Base-by-base conservation (phyloP, 2,797 vertebrate genomes). In the Lateolabrax maculatus region DNA sequence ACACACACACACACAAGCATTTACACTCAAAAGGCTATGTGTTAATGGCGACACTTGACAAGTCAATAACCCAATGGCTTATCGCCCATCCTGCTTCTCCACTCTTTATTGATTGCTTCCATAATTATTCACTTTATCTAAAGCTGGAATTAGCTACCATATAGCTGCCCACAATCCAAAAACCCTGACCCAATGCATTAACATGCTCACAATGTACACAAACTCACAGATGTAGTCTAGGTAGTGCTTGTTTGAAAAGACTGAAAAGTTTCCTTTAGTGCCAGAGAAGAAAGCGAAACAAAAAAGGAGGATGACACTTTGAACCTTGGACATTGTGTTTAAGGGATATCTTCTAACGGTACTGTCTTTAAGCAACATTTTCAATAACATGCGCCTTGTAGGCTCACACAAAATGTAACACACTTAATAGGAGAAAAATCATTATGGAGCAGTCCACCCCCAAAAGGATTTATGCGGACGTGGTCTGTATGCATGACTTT, bases 51-150 rank as follows among this genome's bases (percentile, higher is more conserved):
- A 93, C 90, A 94, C 90, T 90, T 94, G 93, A 95, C 90, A 88
- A 92, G 92, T 94, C 93, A 95, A 95, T 94, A 94, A 94, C 86
- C 89, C 89, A 90, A 62, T 85, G 88, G 81, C 83, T 93, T 94
- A 92, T 93, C 92, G 91, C 76, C 65, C 65, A 73, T 65, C 68
- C 70, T 46, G 52, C 80, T 53, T 80, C 80, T 71, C 71, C 79
- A 79, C 75, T 84, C 69, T 65, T 89, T 92, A 94, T 93, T 84
- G 92, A 94, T 93, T 88, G 80, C 75, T 81, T 90, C 88, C 76
- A 92, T 92, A 93, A 91, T 94, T 92, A 93, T 94, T 91, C 84
- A 90, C 89, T 93, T 93, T 87, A 92, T 92, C 87, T 90, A 76
- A 79, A 91, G 84, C 85, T 90, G 86, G 84, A 90, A 91, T 90